Conservation (phyloP, 92 coral and sea anemone species). For the Blastomussa wellsi region DNA sequence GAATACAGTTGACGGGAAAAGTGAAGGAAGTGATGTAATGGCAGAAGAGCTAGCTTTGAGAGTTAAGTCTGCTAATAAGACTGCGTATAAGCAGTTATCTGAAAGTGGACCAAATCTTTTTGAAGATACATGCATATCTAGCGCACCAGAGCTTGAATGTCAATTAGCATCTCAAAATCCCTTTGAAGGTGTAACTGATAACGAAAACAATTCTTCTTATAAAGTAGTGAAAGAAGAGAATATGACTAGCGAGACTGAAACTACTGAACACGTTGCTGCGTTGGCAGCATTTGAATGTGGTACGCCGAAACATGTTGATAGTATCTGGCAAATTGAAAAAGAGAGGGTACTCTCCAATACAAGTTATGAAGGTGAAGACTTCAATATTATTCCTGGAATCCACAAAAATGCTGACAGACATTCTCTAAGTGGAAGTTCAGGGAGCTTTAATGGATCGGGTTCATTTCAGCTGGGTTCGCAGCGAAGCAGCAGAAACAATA, state of each 20-base stretch:
- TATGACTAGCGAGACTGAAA: background rate
- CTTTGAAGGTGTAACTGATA: background rate
- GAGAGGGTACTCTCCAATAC: constrained; percentile 26
- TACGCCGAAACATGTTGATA: constrained; percentile 54
- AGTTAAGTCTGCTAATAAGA: background rate
- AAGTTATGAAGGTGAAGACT: constrained; percentile 76
- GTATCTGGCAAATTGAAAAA: constrained; percentile 22
- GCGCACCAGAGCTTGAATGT: background rate
- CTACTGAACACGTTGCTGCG: constrained; percentile 44
- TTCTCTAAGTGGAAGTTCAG: constrained; percentile 67
- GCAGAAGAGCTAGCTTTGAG: constrained; percentile 16
- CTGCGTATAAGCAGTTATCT: background rate
- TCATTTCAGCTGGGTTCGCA: constrained; percentile 56
- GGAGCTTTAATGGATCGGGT: constrained; percentile 82
- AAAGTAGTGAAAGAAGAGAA: background rate
- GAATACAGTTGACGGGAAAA: background rate
- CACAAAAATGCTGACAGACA: constrained; percentile 68
- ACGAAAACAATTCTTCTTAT: background rate
- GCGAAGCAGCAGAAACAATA: constrained; percentile 46
- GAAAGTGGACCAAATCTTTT: background rate
- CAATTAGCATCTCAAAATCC: background rate
- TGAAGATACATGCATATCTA: background rate
- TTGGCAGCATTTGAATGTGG: constrained; percentile 58
- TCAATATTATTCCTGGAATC: constrained; percentile 95
- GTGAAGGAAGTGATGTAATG: background rate